These are phyloP conservation scores for Machimus atricapillus DNA, from an alignment of 2,888 invertebrate genomes.

Conservation along the genomic window DNA sequence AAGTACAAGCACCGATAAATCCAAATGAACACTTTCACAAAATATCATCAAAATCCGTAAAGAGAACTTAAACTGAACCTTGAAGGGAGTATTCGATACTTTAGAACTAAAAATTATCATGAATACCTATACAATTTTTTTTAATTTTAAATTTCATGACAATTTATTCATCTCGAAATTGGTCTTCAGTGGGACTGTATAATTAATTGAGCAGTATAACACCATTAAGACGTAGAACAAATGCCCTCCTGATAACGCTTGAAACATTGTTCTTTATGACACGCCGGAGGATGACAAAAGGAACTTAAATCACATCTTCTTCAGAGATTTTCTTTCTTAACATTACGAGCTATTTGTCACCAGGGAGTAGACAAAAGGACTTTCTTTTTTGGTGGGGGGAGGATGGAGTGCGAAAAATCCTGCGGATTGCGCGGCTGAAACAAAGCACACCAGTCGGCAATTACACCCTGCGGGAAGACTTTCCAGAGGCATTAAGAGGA, in stretches of 20 bases:
- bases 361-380: neutral
- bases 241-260: neutral
- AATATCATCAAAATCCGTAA: too few species aligned
- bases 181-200: neutral
- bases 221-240: neutral
- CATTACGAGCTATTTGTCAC: conserved; percentile 6
- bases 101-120: neutral
- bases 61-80: neutral
- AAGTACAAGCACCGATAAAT: too few species aligned
- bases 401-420: neutral
- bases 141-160: neutral
- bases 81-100: neutral
- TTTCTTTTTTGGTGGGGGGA: neutral
- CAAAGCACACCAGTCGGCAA: conserved; percentile 11
- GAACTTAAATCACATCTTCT: conserved; percentile 24
- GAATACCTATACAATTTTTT: neutral
- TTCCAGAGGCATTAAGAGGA: neutral
- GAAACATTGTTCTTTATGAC: conserved; percentile 2
- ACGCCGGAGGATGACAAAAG: conserved; percentile 9
- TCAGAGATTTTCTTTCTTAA: neutral
- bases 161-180: neutral
- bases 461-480: conserved; percentile 1
- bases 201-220: neutral
- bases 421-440: neutral
- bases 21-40: too few species aligned